Evolutionary conservation across 1,140 invertebrate genomes (phyloP), one percentile per base, ranked within the genome.

Genomic region (Polypedilum pembai): DNA sequence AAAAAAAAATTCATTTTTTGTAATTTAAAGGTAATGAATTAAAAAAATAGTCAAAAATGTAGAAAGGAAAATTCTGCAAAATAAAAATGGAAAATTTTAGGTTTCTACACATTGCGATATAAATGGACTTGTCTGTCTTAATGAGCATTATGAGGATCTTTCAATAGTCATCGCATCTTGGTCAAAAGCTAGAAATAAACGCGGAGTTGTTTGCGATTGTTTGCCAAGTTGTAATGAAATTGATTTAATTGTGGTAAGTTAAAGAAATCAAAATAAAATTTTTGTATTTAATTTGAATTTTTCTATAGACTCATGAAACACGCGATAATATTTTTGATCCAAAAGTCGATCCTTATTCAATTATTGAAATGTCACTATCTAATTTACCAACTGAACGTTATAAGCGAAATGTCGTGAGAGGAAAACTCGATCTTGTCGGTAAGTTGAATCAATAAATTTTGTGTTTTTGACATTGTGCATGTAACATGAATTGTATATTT

Each of bases 391-490:
- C 83, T 18, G 86, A 88, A 76, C 81, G 85, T 5, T 88, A 87
- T 75, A 86, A 86, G 76, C 82, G 88, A 33, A 88, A 88, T 77
- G 85, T 89, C 1, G 87, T 89, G 1, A 78, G 87, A 41, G 86
- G 86, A 1, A 83, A 83, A 41, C 78, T 89, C 76, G 87, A 89
- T 82, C 80, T 89, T 77, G 87, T 88, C n/a, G 88, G 87, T 88
- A 74, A 80, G 84, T 74, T 8, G 41, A 17, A 74, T 12, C 12
- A 7, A 1, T 41, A 41, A 8, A 20, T 56, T 10, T n/a, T 17
- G 8, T 40, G 4, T 33, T 41, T 20, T 10, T 73, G 75, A 74
- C 24, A 66, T 74, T 33, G 24, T 33, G 24, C 24, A 45, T 45
- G 75, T 76, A 7, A n/a, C 15, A 33, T 20, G 5, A 33, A 3